Base-by-base conservation (phyloP, 2,797 vertebrate species). In the Selene dorsalis region DNA sequence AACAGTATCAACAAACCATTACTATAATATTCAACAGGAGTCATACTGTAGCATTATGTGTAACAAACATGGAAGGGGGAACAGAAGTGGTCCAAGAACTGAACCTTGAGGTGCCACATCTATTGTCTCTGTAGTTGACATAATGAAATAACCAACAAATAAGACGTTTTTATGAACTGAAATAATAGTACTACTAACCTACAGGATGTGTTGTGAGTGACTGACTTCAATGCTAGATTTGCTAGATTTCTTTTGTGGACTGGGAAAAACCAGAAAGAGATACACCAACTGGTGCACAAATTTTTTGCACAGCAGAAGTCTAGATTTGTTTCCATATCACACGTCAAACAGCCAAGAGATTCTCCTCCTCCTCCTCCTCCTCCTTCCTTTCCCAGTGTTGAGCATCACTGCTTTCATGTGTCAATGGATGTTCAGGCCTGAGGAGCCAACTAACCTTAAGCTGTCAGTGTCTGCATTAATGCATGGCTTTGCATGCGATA, bases 361-460 rank as follows among this genome's bases (percentile, higher is more conserved):
- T 63, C 24, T 28, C 60, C 20, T 61, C 63, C 43, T 43, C 53
- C 22, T 53, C 45, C 20, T 45, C 32, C 32, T 35, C 32, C 52
- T 22, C 38, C 53, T 24, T 53, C 45, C 20, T 45, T 28, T 28
- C 38, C n/a, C 1, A 0, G 57, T 52, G 30, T 53, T 53, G n/a
- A 77, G 68, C 76, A 2, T 69, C 50, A 20, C 43, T 56, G 41
- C 73, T 71, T 65, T 75, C 52, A 67, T 73, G 70, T 82, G 84
- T 73, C 65, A 73, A 56, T 56, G 61, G 55, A 55, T 24, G 9
- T 20, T 59, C 22, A 47, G 62, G 43, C 87, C 83, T 0, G 47
- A 67, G 81, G 76, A 90, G 45, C 41, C 45, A n/a, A 38, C 68
- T 76, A 80, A 89, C 87, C 82, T 84, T 85, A 75, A 84, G 86